Base-by-base conservation (phyloP, 1,140 invertebrate species). In the Drosophila rufa region DNA sequence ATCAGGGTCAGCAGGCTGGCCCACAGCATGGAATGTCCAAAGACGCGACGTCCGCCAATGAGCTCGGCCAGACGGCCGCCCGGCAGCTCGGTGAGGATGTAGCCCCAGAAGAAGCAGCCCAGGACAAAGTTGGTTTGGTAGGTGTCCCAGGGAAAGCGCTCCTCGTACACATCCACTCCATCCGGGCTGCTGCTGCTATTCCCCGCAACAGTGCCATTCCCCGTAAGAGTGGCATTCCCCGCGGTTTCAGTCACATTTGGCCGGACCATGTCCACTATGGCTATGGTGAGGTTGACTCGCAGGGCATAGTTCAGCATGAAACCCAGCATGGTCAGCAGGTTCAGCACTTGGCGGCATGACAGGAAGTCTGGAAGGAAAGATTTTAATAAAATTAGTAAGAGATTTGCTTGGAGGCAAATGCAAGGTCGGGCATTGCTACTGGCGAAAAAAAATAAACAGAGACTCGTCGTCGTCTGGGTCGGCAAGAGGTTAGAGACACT, bases 51-150 rank as follows among this genome's bases (percentile, higher is more conserved):
- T 4, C 96, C 96, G n/a, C 97, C 97, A 55, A 97, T 94, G 33
- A 96, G 92, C 89, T 98, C 97, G 14, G 97, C 96, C 40, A 98
- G 93, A 58, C 97, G 94, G 6, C 97, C 97, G 9, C 97, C 98
- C 0, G 97, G 97, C 46, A 98, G 61, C 46, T 93, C 98, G 43
- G 97, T 98, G 36, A 97, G 94, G 11, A 98, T 95, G 93, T 98
- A 98, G 5, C 97, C 97, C 96, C 97, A 97, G 94, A 97, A 98
- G 94, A 98, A 98, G 71, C 96, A 95, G 11, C 97, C 97, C 14
- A 97, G 93, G 48, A 98, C 95, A 38, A 96, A 93, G 81, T 98
- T 98, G 80, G 96, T 96, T 71, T 96, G 94, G 69, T 95, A 95
- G 43, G 95, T 94, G 82, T 96, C 94, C 96, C 96, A 97, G 2